A percentile compares a stretch with the other conserved stretches of the same genome.
Conservation (phyloP, 2,797 vertebrate genomes). For the Spheniscus humboldti region DNA sequence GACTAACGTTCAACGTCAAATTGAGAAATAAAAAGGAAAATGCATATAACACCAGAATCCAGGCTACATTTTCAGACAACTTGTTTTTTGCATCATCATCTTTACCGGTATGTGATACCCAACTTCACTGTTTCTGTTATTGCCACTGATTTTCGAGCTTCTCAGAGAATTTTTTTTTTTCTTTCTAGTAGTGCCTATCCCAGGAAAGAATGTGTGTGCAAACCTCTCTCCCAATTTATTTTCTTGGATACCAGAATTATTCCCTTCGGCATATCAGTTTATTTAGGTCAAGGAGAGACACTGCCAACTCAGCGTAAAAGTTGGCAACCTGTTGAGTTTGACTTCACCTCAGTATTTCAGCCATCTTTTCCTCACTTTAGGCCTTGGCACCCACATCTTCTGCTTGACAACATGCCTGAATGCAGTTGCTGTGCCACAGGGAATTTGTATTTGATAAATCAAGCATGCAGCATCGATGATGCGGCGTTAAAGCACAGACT, state of each 20-base stretch:
- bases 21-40: constrained; percentile 86
- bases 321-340: not conserved
- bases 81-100: constrained; percentile 86
- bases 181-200: not conserved
- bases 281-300: constrained; percentile 18
- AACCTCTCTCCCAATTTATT: not conserved
- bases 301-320: not conserved
- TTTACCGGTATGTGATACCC: constrained; percentile 73
- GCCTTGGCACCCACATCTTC: not conserved
- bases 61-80: constrained; percentile 80
- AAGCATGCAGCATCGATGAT: not conserved
- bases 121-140: not conserved
- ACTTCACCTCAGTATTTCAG: not conserved
- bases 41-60: constrained; percentile 85
- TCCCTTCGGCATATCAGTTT: not conserved
- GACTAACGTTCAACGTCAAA: constrained; percentile 77
- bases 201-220: not conserved
- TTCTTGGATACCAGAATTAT: constrained; percentile 15
- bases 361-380: constrained; percentile 40
- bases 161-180: not conserved
- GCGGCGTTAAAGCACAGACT: not conserved
- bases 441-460: constrained; percentile 48
- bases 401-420: not conserved
- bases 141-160: not conserved
- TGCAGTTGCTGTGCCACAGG: not conserved